phyloP scores from a whole-genome alignment of 1,140 invertebrate genomes.

The Diploscapter pachys region DNA sequence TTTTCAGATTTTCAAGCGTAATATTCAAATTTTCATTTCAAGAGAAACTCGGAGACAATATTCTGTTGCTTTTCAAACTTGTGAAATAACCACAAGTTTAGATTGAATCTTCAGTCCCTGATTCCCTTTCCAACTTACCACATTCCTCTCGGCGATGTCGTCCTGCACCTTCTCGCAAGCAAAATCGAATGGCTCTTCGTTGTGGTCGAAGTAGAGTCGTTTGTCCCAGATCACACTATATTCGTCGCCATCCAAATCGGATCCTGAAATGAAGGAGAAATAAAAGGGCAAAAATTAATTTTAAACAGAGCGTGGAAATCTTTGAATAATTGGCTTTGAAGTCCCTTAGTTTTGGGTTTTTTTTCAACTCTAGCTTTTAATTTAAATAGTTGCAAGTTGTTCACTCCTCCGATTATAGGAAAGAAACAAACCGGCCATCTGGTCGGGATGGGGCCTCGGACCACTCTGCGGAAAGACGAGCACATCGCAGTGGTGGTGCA shows the following conservation, averaged over 20 bases:
- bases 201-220: constrained; percentile 44
- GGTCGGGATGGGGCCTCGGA: constrained; percentile 56
- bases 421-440: constrained; percentile 49
- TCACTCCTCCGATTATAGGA: too few species aligned
- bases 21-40: too few species aligned
- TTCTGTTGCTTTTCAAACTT: too few species aligned
- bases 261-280: constrained; percentile 17
- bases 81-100: too few species aligned
- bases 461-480: constrained; percentile 59
- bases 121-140: neutral
- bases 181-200: constrained; percentile 44
- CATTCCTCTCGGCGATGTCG: neutral
- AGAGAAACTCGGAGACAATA: too few species aligned
- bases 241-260: constrained; percentile 59
- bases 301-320: neutral
- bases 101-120: too few species aligned
- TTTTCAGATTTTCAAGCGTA: neutral
- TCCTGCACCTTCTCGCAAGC: constrained; percentile 12
- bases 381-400: too few species aligned
- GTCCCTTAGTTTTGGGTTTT: neutral
- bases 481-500: constrained; percentile 58
- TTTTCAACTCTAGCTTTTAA: too few species aligned
- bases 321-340: neutral
- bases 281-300: neutral
- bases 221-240: constrained; percentile 57